These are phyloP conservation scores for Craterocephalus amniculus DNA, from an alignment of 2,797 vertebrate genomes.

Conservation along the genomic window DNA sequence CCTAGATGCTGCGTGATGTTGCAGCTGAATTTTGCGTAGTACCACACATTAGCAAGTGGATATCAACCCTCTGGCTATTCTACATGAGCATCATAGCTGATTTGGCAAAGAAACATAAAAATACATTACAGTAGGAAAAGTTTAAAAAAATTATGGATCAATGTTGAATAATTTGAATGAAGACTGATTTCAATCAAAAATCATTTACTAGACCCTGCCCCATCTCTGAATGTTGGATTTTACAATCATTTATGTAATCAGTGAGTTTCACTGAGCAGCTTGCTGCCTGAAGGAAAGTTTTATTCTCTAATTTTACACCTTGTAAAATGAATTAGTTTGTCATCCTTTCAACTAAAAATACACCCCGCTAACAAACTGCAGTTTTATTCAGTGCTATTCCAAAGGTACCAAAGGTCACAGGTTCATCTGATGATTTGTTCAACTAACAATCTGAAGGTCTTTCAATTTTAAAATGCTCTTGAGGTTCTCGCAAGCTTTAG, in stretches of 20 bases:
- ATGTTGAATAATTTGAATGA: too few species aligned
- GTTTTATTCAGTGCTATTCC: not conserved
- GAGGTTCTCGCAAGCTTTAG: not conserved
- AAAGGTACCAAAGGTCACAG: not conserved
- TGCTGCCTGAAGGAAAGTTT: not conserved
- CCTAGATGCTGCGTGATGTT: too few species aligned
- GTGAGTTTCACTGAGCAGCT: not conserved
- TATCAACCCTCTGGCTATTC: too few species aligned
- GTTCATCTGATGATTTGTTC: not conserved
- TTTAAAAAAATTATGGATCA: not conserved
- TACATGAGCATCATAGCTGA: too few species aligned
- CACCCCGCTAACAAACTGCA: not conserved
- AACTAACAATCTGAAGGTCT: not conserved
- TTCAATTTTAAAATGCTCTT: not conserved
- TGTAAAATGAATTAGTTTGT: slow-evolving; percentile 1
- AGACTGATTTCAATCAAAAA: too few species aligned
- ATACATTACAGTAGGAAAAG: not conserved
- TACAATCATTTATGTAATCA: too few species aligned
- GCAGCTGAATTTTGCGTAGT: too few species aligned
- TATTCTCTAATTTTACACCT: slow-evolving; percentile 4
- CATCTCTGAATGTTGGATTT: not conserved
- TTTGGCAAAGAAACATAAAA: too few species aligned
- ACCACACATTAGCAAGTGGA: too few species aligned
- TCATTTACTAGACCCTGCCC: too few species aligned
- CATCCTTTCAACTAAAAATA: slow-evolving; percentile 4